A percentile compares a stretch with the other conserved stretches of the same genome.
Evolutionary conservation across 2,888 invertebrate genomes (phyloP).

Genomic region (Drosophila vallismaia): DNA sequence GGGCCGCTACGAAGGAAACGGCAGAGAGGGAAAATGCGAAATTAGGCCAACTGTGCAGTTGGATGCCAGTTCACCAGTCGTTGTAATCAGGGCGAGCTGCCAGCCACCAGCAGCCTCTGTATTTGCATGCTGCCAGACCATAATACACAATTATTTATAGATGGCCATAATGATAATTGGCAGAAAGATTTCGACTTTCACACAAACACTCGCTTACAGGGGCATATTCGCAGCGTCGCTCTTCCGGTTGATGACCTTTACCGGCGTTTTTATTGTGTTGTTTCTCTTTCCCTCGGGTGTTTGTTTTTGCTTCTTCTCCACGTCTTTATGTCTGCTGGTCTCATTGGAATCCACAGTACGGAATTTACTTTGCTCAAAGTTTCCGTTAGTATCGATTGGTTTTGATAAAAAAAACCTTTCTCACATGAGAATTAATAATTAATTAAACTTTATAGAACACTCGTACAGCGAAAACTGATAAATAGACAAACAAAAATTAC

Average conservation of each 20-base stretch:
- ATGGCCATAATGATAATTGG: slow-evolving; percentile 60
- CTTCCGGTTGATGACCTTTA: slow-evolving; percentile 83
- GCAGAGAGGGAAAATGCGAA: slow-evolving; percentile 29
- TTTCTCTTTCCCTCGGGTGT: slow-evolving; percentile 35
- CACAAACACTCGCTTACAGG: slow-evolving; percentile 29
- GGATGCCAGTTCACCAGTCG: slow-evolving; percentile 42
- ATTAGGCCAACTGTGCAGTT: slow-evolving; percentile 79
- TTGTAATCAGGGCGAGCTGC: slow-evolving; percentile 72
- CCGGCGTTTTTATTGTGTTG: slow-evolving; percentile 77
- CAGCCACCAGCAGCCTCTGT: slow-evolving; percentile 25
- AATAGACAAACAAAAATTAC: slow-evolving; percentile 22
- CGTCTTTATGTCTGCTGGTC: slow-evolving; percentile 3
- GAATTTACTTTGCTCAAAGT: slow-evolving; percentile 12
- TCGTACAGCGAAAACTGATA: slow-evolving; percentile 26
- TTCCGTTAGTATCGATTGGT: slow-evolving; percentile 27
- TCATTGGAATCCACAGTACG: slow-evolving; percentile 19
- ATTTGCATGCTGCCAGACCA: slow-evolving; percentile 69
- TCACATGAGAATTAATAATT: slow-evolving; percentile 42
- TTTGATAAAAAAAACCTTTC: slow-evolving; percentile 32
- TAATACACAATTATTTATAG: slow-evolving; percentile 65
- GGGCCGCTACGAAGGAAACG: slow-evolving; percentile 28
- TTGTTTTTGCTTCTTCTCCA: slow-evolving; percentile 25
- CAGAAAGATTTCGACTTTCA: slow-evolving; percentile 57
- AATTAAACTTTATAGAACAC: slow-evolving; percentile 38
- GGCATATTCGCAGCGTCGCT: slow-evolving; percentile 60